Conservation (phyloP, 2,113 vertebrate species). For the Camelus bactrianus region DNA sequence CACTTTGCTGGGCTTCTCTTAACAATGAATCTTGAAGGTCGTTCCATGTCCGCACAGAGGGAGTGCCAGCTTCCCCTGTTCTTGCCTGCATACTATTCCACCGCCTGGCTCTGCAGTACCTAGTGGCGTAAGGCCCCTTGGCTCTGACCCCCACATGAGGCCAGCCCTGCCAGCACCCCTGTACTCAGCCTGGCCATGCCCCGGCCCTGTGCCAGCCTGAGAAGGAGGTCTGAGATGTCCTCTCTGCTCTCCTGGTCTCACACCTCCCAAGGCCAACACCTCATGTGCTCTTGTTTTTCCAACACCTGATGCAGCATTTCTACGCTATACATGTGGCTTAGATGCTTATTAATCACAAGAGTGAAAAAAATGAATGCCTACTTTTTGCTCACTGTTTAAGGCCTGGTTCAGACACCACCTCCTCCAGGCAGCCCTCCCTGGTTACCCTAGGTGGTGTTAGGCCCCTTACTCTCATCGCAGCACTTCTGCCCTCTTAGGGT, state of each 20-base stretch:
- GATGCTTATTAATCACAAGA: neutral
- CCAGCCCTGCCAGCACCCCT: neutral
- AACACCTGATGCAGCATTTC: too few relatives aligned
- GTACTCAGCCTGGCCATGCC: neutral
- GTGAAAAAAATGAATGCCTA: neutral
- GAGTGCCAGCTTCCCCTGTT: accelerated
- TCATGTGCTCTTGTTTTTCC: neutral
- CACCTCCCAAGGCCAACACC: neutral
- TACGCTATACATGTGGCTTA: neutral
- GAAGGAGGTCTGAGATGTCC: neutral
- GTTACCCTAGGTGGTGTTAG: neutral
- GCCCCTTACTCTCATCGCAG: neutral
- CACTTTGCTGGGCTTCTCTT: neutral
- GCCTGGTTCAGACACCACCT: neutral
- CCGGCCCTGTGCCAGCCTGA: neutral
- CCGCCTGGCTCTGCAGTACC: neutral
- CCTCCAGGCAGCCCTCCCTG: neutral
- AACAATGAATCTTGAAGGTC: neutral
- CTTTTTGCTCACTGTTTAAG: neutral
- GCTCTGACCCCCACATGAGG: neutral
- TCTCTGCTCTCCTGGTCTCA: neutral
- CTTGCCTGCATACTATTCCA: accelerated
- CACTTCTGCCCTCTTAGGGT: neutral
- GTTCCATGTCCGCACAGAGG: accelerated
- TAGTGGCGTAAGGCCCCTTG: accelerated